These are phyloP conservation scores for Blennius ocellaris DNA, from an alignment of 2,113 vertebrate genomes.

Conservation along the genomic window DNA sequence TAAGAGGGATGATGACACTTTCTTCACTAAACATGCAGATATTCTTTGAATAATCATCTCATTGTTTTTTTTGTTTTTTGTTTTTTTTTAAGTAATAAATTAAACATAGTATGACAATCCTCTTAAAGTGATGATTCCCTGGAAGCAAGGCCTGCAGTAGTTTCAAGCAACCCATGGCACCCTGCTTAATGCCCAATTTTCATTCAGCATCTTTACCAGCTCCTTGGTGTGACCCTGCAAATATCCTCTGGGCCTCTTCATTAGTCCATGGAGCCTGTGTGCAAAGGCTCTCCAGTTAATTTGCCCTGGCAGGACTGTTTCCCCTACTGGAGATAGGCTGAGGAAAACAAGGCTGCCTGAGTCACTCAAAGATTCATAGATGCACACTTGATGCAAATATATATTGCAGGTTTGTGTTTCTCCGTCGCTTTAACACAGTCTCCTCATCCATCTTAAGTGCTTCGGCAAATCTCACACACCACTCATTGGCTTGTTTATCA, in stretches of 20 bases:
- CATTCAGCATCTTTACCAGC: conserved; percentile 71
- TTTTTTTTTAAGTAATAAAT: conserved; percentile 42
- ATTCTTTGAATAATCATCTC: conserved; percentile 77
- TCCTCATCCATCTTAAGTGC: conserved; percentile 67
- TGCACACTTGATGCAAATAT: conserved; percentile 42
- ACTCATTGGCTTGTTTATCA: conserved; percentile 73
- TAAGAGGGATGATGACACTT: conserved; percentile 64
- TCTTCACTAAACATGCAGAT: conserved; percentile 62
- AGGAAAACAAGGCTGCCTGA: conserved; percentile 57
- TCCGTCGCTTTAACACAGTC: conserved; percentile 38
- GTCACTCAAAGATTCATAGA: conserved; percentile 57
- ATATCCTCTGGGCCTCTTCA: conserved; percentile 86
- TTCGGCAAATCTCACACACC: conserved; percentile 61
- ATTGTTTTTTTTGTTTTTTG: conserved; percentile 54
- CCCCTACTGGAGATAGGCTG: conserved; percentile 61
- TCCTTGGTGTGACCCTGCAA: conserved; percentile 84
- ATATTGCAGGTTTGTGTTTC: conserved; percentile 47
- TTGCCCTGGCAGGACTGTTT: conserved; percentile 77
- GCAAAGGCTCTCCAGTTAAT: conserved; percentile 81
- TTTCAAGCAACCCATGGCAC: conserved; percentile 68
- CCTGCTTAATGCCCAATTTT: conserved; percentile 81
- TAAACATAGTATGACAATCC: conserved; percentile 34
- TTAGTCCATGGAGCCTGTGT: conserved; percentile 77
- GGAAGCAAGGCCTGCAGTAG: conserved; percentile 78
- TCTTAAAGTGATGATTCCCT: conserved; percentile 67